Base-by-base conservation (phyloP, 2,113 vertebrate genomes). In the Poeciliopsis retropinna region DNA sequence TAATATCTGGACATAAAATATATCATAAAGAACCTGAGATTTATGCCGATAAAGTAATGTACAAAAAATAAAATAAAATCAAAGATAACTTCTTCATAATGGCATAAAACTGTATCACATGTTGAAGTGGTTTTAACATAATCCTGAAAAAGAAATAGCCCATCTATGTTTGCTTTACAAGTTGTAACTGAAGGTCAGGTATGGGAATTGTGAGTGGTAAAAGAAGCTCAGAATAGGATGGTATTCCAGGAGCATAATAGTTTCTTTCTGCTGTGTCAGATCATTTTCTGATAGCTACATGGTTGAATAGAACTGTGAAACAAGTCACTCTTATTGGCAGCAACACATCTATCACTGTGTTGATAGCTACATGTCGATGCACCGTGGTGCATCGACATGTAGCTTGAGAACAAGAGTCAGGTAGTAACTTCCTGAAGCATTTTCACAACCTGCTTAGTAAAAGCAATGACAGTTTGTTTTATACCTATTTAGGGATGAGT, bases 11-110 rank as follows among this genome's bases (percentile, higher is more conserved):
- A 61, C 39, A 27, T 64, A 2, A 11, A 39, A 29, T 32, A 63
- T 39, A 76, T 71, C 25, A 29, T 32, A 54, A 39, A 32, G 10
- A 34, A 34, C 27, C 51, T 44, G n/a, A 47, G 57, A 70, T 66
- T 69, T 37, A n/a, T 69, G 51, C 41, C n/a, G 13, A 17, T 32
- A 30, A 29, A 3, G 0, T 37, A 12, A 57, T 30, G 41, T 9
- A 60, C 29, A 30, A 37, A 32, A 31, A 31, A 31, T n/a, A n/a
- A n/a, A n/a, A n/a, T n/a, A 66, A 66, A 14, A 63, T 39, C 10
- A 25, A 57, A 32, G 29, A 64, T 2, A 11, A 73, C 19, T 54
- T 63, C 5, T 67, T 11, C 19, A 54, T 54, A 22, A 54, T 41
- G 17, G 5, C 8, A 19, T 54, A 54, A 54, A 54, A 54, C 25